Conservation (phyloP, 2,888 invertebrate genomes). For the Orgyia antiqua region DNA sequence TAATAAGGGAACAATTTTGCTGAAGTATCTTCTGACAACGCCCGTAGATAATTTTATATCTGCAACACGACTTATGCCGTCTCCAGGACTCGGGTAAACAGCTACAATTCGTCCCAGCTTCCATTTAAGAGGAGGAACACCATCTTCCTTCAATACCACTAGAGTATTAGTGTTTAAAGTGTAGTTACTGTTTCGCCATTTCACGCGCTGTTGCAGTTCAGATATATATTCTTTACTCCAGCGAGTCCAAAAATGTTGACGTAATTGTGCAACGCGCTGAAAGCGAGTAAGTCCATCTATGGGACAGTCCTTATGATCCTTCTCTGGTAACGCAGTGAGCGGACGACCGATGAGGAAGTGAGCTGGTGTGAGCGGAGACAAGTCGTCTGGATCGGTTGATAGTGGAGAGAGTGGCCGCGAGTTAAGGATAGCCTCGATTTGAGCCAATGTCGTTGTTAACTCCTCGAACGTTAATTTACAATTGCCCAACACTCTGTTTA, state of each 20-base stretch:
- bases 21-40: slow-evolving; percentile 2
- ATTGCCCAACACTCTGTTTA: too few relatives aligned
- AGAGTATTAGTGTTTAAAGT: slow-evolving; percentile 1
- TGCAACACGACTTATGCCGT: slow-evolving; percentile 4
- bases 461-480: neutral
- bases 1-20: slow-evolving; percentile 4
- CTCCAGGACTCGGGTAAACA: slow-evolving; percentile 1
- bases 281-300: neutral
- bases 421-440: neutral
- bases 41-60: slow-evolving; percentile 4
- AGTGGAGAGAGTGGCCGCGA: neutral
- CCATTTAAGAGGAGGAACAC: slow-evolving; percentile 6
- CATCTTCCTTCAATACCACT: slow-evolving; percentile 7
- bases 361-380: neutral
- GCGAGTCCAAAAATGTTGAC: neutral
- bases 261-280: neutral
- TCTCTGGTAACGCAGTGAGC: neutral
- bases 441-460: neutral
- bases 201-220: neutral
- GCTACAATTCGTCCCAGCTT: slow-evolving; percentile 3
- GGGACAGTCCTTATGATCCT: neutral
- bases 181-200: neutral
- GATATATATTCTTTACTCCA: neutral
- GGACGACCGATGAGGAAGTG: neutral
- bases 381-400: neutral